These are phyloP conservation scores for Drosophila mayaguana DNA, from an alignment of 2,888 invertebrate genomes.

Conservation along the genomic window DNA sequence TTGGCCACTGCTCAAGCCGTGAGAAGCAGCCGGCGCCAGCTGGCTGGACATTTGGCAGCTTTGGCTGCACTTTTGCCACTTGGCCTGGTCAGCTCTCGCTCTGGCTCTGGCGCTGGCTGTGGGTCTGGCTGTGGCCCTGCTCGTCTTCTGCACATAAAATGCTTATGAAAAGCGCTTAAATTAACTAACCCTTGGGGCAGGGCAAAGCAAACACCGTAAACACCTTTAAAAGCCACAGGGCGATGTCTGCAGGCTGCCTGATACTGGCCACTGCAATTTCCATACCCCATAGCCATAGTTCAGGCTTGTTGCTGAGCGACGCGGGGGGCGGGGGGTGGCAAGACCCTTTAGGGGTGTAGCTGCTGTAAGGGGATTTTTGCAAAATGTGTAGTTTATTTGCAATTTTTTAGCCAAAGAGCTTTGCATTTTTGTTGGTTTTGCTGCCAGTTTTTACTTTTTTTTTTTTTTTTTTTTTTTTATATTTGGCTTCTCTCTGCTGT, in stretches of 20 bases:
- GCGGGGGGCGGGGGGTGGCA: not conserved
- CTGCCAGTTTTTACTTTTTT: constrained; percentile 15
- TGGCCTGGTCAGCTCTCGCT: constrained; percentile 31
- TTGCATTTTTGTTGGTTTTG: constrained; percentile 63
- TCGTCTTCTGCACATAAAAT: constrained; percentile 57
- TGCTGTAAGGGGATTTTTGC: constrained; percentile 35
- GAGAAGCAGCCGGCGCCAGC: constrained; percentile 15
- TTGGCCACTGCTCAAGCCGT: constrained; percentile 11
- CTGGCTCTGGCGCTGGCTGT: not conserved
- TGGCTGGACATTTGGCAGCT: constrained; percentile 51
- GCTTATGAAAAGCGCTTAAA: constrained; percentile 79
- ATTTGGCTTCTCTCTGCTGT: constrained; percentile 8
- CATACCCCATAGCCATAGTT: constrained; percentile 58
- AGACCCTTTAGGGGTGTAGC: not conserved
- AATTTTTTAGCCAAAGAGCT: constrained; percentile 77
- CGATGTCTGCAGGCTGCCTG: constrained; percentile 71
- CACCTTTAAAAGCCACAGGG: constrained; percentile 72
- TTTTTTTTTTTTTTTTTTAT: constrained; percentile 39
- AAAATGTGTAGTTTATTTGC: constrained; percentile 78
- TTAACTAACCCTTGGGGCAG: constrained; percentile 64
- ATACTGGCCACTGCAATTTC: constrained; percentile 67
- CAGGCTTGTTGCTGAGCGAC: constrained; percentile 21
- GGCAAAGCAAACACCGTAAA: constrained; percentile 71
- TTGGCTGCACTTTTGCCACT: constrained; percentile 56
- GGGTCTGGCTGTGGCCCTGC: not conserved